Evolutionary conservation across 2,113 vertebrate species (phyloP).

Genomic region (Callopanchax toddi): DNA sequence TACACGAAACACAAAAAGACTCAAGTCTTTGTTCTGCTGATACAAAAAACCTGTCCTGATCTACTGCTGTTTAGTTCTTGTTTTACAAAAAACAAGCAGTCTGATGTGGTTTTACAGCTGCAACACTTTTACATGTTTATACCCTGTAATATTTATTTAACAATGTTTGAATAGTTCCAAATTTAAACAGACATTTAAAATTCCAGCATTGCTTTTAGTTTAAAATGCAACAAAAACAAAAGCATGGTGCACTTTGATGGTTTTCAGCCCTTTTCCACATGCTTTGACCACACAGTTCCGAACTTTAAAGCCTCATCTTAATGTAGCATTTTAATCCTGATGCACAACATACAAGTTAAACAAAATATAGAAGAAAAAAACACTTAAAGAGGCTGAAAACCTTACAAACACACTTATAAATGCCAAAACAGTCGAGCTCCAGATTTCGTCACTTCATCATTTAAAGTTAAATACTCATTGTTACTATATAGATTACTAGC

Average conservation of each 20-base stretch:
- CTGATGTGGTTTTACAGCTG: not conserved
- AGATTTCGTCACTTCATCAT: not conserved
- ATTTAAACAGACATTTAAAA: constrained; percentile 38
- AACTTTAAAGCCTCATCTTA: too few relatives aligned
- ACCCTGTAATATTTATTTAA: constrained; percentile 60
- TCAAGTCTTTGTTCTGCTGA: not conserved
- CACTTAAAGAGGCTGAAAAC: not conserved
- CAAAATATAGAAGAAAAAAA: not conserved
- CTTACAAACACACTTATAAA: constrained; percentile 15
- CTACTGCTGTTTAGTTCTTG: too few relatives aligned
- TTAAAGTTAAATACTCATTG: not conserved
- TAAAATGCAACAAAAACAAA: constrained; percentile 27
- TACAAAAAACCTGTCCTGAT: too few relatives aligned
- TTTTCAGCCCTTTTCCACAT: not conserved
- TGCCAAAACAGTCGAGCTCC: not conserved
- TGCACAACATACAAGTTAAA: not conserved
- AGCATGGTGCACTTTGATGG: not conserved
- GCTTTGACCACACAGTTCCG: not conserved
- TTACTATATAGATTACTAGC: constrained; percentile 2
- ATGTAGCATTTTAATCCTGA: too few relatives aligned
- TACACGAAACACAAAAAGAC: not conserved
- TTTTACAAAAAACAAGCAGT: not conserved
- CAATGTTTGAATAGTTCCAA: constrained; percentile 22
- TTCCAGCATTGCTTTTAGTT: constrained; percentile 36
- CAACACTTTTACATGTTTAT: constrained; percentile 15